Base-by-base conservation (phyloP, 1,140 invertebrate species). In the Octopus sinensis region DNA sequence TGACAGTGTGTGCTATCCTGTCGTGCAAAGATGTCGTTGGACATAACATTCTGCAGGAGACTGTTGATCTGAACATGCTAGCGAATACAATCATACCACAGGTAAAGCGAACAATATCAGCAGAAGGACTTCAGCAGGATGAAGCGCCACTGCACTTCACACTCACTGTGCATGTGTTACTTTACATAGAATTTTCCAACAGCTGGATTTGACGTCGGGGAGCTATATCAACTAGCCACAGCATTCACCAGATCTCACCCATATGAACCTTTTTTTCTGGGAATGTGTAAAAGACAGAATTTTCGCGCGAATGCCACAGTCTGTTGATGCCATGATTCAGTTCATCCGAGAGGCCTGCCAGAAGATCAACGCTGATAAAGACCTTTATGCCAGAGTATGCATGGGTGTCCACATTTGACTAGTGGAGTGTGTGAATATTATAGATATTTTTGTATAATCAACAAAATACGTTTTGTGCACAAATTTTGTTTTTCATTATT, bases 311-410 rank as follows among this genome's bases (percentile, higher is more conserved):
- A 76, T 13, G 10, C 75, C 75, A 76, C 43, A 30, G 7, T 76
- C 75, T 76, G 75, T 76, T 76, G 75, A 76, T 51, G 75, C 17
- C 75, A 30, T 12, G 4, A 76, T 76, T 76, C 75, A 76, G 75
- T 76, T 76, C 75, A 76, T 76, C 12, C 43, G 10, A 23, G n/a
- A 76, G 75, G 4, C 75, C 9, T 76, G 75, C 43, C 75, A 76
- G 75, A 23, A 76, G 4, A 76, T 76, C 23, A 23, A 76, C 23
- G 10, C 23, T 76, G 75, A 76, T 76, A 76, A 76, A 76, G 75
- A 4, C 75, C 75, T 30, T 76, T 76, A 4, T 76, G 75, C 4
- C 75, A 76, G 75, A 76, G 75, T 76, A 23, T 30, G 75, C 75
- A 76, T 76, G 75, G 23, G 4, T 68, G 75, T 76, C 75, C 10